These are phyloP conservation scores for Thaleichthys pacificus DNA, from an alignment of 2,797 vertebrate species.

Conservation along the genomic window DNA sequence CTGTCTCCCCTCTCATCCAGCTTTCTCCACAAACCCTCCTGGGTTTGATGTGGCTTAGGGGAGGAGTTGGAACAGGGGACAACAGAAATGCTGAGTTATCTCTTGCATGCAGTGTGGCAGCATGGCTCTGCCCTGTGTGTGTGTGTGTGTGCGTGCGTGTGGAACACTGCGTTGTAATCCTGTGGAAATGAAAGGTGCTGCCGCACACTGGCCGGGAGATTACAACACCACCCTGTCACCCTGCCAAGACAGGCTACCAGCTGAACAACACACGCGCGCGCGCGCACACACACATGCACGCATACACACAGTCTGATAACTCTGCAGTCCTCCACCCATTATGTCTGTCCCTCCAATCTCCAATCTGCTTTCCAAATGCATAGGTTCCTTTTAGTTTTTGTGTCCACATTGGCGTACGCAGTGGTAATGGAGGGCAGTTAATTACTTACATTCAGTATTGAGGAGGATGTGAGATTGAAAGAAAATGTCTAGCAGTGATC, in stretches of 20 bases:
- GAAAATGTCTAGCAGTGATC: no score
- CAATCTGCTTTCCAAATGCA: no score
- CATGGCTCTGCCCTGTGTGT: conserved; percentile 60
- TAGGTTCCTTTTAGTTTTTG: no score
- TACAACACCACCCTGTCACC: conserved; percentile 69
- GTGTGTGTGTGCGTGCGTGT: conserved; percentile 40
- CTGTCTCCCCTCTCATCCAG: conserved; percentile 18
- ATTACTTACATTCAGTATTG: no score
- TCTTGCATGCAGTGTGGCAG: conserved; percentile 70
- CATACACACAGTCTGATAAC: background rate
- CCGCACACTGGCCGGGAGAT: conserved; percentile 78
- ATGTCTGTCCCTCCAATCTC: conserved; percentile 9
- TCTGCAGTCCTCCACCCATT: conserved; percentile 1
- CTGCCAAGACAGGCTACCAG: conserved; percentile 64
- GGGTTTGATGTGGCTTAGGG: conserved; percentile 79
- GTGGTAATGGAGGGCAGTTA: no score
- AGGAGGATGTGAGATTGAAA: no score
- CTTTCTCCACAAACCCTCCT: conserved; percentile 62
- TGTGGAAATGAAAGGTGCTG: conserved; percentile 81
- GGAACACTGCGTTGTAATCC: conserved; percentile 73
- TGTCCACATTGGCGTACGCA: no score
- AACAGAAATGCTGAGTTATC: conserved; percentile 83
- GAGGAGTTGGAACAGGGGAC: conserved; percentile 74
- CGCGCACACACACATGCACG: conserved; percentile 15
- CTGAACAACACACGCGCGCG: conserved; percentile 28